Conservation (phyloP, 2,888 invertebrate species). For the Carabus problematicus region DNA sequence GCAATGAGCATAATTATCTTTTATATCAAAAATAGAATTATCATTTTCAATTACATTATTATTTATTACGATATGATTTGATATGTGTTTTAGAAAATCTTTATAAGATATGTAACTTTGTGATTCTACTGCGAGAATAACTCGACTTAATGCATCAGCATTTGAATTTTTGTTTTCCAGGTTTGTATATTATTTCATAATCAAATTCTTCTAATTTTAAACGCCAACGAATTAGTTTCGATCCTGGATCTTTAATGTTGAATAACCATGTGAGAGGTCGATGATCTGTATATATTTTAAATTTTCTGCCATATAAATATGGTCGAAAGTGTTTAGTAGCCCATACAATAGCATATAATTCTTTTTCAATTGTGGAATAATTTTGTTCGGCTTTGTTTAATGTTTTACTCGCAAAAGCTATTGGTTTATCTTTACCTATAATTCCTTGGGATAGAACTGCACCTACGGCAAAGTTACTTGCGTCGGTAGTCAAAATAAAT, state of each 20-base stretch:
- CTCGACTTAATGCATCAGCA: constrained; percentile 17
- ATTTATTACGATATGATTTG: constrained; percentile 14
- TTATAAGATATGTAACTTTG: background rate
- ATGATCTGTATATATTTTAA: constrained; percentile 49
- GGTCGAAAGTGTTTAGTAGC: constrained; percentile 34
- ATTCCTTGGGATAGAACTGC: background rate
- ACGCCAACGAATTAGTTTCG: constrained; percentile 48
- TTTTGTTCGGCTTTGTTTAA: constrained; percentile 20
- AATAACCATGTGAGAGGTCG: constrained; percentile 48
- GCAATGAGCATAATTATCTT: constrained; percentile 21
- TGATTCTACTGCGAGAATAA: constrained; percentile 4
- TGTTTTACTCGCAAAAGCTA: constrained; percentile 26
- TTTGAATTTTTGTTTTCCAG: constrained; percentile 42
- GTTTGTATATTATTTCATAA: constrained; percentile 49
- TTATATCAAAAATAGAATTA: constrained; percentile 9
- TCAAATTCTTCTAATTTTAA: constrained; percentile 48
- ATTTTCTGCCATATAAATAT: constrained; percentile 44
- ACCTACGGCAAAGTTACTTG: background rate
- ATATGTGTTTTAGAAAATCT: constrained; percentile 2
- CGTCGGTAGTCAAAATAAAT: constrained; percentile 34
- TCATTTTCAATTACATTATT: constrained; percentile 13
- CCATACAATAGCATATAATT: constrained; percentile 27
- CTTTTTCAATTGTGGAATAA: constrained; percentile 27
- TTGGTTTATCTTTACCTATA: constrained; percentile 25
- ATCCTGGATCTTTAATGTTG: constrained; percentile 48